Evolutionary conservation across 2,797 vertebrate genomes (phyloP).

Genomic region (Typhlichthys subterraneus): DNA sequence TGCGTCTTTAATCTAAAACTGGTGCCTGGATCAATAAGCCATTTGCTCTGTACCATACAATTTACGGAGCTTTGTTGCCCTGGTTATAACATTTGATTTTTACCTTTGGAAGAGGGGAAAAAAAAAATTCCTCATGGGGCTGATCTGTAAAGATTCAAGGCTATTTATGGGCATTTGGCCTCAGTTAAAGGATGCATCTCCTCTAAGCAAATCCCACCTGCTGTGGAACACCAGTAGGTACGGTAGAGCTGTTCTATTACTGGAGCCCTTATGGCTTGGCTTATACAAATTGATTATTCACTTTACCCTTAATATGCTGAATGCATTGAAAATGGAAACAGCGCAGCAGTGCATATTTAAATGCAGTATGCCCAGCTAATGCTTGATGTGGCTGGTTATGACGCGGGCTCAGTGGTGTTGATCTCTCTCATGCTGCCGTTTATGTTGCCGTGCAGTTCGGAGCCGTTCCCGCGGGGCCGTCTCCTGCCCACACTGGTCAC

Average conservation of each 20-base stretch:
- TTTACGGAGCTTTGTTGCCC: conserved; percentile 63
- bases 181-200: conserved; percentile 41
- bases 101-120: conserved; percentile 32
- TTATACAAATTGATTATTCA: too few relatives aligned
- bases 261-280: too few relatives aligned
- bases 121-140: conserved; percentile 31
- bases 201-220: conserved; percentile 13
- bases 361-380: background rate
- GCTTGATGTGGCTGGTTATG: too few relatives aligned
- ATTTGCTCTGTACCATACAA: conserved; percentile 70
- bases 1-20: conserved; percentile 74
- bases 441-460: conserved; percentile 42
- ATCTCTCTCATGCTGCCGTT: too few relatives aligned
- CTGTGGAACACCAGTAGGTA: too few relatives aligned
- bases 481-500: conserved; percentile 34
- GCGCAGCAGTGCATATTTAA: background rate
- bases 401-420: too few relatives aligned
- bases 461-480: conserved; percentile 35
- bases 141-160: conserved; percentile 37
- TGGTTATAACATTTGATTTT: conserved; percentile 65
- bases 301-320: too few relatives aligned
- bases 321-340: background rate
- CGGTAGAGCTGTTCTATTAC: background rate
- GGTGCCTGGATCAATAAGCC: conserved; percentile 74
- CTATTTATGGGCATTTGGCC: conserved; percentile 42